phyloP scores from a whole-genome alignment of 2,113 vertebrate species.

The Sinocyclocheilus grahami region DNA sequence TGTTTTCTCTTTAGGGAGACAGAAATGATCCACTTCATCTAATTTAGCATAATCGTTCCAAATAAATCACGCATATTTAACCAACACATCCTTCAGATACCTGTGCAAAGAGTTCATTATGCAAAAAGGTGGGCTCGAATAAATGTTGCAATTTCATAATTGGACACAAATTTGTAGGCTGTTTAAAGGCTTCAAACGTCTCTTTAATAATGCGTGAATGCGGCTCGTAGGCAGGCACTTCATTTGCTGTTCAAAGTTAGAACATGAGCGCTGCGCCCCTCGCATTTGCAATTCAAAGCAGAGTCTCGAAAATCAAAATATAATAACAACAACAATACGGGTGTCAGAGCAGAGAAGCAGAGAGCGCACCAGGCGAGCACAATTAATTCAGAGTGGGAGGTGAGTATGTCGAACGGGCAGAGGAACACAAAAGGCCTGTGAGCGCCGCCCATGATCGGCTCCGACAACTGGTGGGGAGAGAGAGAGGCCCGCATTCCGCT shows the following conservation, averaged over 20 bases:
- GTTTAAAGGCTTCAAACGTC: constrained; percentile 52
- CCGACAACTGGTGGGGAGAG: constrained; percentile 98
- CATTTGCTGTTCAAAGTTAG: constrained; percentile 70
- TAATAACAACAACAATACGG: constrained; percentile 60
- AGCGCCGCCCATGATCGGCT: constrained; percentile 79
- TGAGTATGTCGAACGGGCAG: constrained; percentile 79
- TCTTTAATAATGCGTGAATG: constrained; percentile 67
- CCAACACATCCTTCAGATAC: constrained; percentile 58
- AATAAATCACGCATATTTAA: constrained; percentile 63
- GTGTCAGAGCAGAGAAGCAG: constrained; percentile 57
- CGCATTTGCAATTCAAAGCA: constrained; percentile 72
- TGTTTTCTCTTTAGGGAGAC: constrained; percentile 72
- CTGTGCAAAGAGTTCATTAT: constrained; percentile 67
- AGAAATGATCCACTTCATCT: constrained; percentile 75
- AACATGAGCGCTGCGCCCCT: constrained; percentile 62
- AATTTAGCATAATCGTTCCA: constrained; percentile 71
- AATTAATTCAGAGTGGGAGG: constrained; percentile 83
- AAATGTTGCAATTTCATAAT: constrained; percentile 66
- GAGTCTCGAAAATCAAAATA: constrained; percentile 58
- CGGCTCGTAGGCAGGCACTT: constrained; percentile 59
- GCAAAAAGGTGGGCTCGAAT: constrained; percentile 54
- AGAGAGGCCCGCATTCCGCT: constrained; percentile 98
- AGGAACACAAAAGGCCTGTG: constrained; percentile 81
- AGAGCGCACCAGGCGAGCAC: constrained; percentile 62
- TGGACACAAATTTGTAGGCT: constrained; percentile 52